A percentile compares a stretch with the other conserved stretches of the same genome.
phyloP scores from a whole-genome alignment of 2,888 invertebrate species.

The Drosophila putrida region DNA sequence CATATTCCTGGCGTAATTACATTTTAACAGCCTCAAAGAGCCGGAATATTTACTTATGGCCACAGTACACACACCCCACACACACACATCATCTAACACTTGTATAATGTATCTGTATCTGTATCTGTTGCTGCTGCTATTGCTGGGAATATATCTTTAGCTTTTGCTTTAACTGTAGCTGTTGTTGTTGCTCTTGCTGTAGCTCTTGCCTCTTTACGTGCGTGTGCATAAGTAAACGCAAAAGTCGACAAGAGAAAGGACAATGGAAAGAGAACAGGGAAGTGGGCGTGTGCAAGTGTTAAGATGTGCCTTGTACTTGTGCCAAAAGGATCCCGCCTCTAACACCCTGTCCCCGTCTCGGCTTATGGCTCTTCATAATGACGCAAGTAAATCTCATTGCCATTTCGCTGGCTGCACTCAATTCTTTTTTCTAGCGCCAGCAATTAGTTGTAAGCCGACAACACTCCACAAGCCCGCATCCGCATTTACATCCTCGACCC shows the following conservation, averaged over 20 bases:
- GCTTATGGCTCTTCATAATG: constrained; percentile 71
- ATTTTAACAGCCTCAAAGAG: constrained; percentile 78
- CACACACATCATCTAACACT: constrained; percentile 35
- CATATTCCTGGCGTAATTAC: constrained; percentile 69
- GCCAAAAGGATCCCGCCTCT: constrained; percentile 37
- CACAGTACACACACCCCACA: constrained; percentile 18
- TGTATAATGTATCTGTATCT: constrained; percentile 28
- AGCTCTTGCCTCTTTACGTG: constrained; percentile 36
- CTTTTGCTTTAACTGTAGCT: constrained; percentile 23
- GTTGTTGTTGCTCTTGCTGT: constrained; percentile 18
- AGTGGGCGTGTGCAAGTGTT: constrained; percentile 68
- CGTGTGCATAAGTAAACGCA: constrained; percentile 59
- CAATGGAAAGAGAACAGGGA: neutral
- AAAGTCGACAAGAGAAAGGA: constrained; percentile 21
- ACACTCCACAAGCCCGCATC: constrained; percentile 28
- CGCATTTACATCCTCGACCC: neutral
- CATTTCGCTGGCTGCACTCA: constrained; percentile 75
- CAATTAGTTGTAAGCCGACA: constrained; percentile 69
- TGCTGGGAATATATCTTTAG: constrained; percentile 18
- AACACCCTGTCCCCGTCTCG: constrained; percentile 4
- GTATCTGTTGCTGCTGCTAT: constrained; percentile 23
- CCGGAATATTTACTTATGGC: constrained; percentile 70
- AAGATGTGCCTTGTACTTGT: constrained; percentile 43
- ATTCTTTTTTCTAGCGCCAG: constrained; percentile 59
- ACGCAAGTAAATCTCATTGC: constrained; percentile 78